These are phyloP conservation scores for Hippolais icterina DNA, from an alignment of 2,113 vertebrate species.

Conservation along the genomic window DNA sequence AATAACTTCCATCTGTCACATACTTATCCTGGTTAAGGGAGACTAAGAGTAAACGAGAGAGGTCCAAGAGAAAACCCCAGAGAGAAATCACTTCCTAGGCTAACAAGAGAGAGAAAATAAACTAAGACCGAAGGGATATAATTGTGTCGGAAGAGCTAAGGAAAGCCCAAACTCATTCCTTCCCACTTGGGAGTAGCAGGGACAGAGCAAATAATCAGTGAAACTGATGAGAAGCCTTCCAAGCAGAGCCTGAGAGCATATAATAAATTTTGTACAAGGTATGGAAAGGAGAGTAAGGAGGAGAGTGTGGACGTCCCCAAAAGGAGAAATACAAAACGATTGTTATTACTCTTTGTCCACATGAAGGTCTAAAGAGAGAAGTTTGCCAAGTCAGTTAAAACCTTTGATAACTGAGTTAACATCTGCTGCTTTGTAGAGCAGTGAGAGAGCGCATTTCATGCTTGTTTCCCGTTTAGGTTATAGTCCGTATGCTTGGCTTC, in stretches of 20 bases:
- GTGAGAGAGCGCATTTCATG: rapidly evolving
- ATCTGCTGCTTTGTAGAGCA: neutral
- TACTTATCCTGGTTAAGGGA: neutral
- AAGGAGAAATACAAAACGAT: neutral
- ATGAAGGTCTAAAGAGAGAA: neutral
- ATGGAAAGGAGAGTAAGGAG: neutral
- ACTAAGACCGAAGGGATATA: neutral
- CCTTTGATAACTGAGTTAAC: neutral
- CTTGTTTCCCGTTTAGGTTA: neutral
- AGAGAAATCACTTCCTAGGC: neutral
- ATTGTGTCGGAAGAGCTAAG: neutral
- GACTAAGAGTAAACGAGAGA: neutral
- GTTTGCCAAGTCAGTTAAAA: neutral
- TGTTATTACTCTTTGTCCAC: neutral
- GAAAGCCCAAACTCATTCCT: neutral
- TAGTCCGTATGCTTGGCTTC: neutral
- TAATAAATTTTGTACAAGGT: neutral
- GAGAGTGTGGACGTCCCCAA: neutral
- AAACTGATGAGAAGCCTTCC: neutral
- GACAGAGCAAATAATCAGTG: neutral
- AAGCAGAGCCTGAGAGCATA: neutral
- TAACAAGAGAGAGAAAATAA: neutral
- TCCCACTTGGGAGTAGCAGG: neutral
- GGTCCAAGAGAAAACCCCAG: neutral
- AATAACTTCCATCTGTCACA: constrained; percentile 1